Base-by-base conservation (phyloP, 2,797 vertebrate genomes). In the Sebastes jordani region DNA sequence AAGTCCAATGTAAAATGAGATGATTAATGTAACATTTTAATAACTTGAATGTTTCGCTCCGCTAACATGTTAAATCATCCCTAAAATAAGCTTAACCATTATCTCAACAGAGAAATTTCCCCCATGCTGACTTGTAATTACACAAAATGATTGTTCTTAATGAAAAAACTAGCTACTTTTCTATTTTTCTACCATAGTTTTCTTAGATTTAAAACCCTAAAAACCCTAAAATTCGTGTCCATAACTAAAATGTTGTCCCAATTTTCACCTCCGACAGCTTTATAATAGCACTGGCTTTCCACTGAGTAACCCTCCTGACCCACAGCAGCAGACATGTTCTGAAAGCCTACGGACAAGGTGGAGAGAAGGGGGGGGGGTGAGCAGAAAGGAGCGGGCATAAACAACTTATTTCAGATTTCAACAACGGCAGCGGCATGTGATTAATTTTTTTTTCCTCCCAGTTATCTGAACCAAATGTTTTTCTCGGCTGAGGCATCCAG, bases 401-500 rank as follows among this genome's bases (percentile, higher is more conserved):
- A 92, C 84, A 89, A 86, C 89, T 91, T 84, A 87, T 83, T 90
- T 88, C 79, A 83, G 82, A 89, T 89, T 88, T 81, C 81, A 75
- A 82, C 86, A 90, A 74, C 73, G 65, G 80, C 63, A 63, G 72
- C 73, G 18, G 85, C 79, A 77, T 88, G 88, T 76, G 89, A 93
- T 93, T 76, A 74, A 85, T 84, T 84, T 80, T 77, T 81, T 71
- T 56, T 85, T 77, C 5, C 6, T 14, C 46, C 9, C 63, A 68
- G 85, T 93, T 94, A 94, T 93, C 88, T 80, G 82, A 93, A 91
- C 82, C 82, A 91, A 92, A 89, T 91, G 91, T 91, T 92, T 93
- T 86, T 83, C 83, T 78, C 46, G 16, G 76, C 81, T 61, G 79
- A 89, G 74, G 83, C 85, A 89, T 82, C 83, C 80, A 89, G 88